Conservation (phyloP, 2,113 vertebrate genomes). For the Ifrita kowaldi region DNA sequence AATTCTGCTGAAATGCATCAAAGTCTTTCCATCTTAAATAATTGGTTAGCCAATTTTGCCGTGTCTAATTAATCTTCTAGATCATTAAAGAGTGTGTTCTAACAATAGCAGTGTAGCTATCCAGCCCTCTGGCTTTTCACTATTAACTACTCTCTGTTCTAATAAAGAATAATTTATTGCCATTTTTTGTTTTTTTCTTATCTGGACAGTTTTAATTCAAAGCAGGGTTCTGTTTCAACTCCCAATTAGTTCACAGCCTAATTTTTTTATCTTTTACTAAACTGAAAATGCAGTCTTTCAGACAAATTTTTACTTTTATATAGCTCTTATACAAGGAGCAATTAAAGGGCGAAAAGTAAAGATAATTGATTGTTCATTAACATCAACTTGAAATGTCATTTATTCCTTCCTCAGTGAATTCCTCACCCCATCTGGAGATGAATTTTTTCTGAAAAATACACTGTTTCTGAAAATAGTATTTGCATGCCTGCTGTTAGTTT, state of each 20-base stretch:
- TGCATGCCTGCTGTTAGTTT: not conserved
- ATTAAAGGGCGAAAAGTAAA: not conserved
- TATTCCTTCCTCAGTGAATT: not conserved
- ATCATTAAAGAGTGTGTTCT: not conserved
- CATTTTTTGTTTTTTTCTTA: not conserved
- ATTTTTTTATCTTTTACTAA: not conserved
- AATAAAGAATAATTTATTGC: not conserved
- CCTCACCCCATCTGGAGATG: not conserved
- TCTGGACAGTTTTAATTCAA: not conserved
- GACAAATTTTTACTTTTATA: not conserved
- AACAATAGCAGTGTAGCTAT: not conserved
- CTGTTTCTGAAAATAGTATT: not conserved
- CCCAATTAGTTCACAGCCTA: not conserved
- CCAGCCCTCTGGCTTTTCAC: not conserved
- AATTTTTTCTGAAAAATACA: not conserved
- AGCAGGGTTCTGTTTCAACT: not conserved
- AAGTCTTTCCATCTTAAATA: not conserved
- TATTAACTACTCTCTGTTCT: not conserved
- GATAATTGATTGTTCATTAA: not conserved
- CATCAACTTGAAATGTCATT: not conserved
- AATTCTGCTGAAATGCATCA: not conserved
- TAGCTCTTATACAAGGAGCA: not conserved
- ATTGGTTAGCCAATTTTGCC: not conserved
- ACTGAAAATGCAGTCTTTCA: not conserved
- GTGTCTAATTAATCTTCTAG: not conserved